These are phyloP conservation scores for Apoda limacodes DNA, from an alignment of 2,888 invertebrate species.

Conservation along the genomic window DNA sequence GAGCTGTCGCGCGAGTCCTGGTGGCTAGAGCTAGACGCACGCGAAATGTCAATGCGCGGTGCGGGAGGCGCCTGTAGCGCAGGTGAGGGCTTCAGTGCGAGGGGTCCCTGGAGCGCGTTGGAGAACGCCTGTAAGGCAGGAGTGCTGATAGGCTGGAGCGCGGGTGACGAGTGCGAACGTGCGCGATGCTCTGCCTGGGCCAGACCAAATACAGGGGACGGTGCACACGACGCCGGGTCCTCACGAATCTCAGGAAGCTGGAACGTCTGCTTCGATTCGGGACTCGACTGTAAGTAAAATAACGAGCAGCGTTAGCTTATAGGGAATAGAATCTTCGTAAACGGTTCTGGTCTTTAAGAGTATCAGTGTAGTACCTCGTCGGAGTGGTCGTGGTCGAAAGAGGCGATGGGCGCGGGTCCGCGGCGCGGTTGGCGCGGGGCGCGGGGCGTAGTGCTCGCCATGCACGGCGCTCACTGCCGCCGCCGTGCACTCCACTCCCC, in stretches of 20 bases:
- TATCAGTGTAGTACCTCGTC: conserved; percentile 83
- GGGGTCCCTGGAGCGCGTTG: conserved; percentile 12
- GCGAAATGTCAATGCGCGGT: conserved; percentile 89
- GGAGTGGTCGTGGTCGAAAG: conserved; percentile 88
- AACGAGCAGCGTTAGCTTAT: conserved; percentile 30
- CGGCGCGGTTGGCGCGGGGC: conserved; percentile 77
- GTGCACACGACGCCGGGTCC: conserved; percentile 33
- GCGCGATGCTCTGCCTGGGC: conserved; percentile 40
- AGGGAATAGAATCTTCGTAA: neutral
- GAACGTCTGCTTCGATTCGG: conserved; percentile 67
- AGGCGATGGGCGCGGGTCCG: conserved; percentile 94
- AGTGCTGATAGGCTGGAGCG: conserved; percentile 24
- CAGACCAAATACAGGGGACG: conserved; percentile 24
- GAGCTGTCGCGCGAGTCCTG: conserved; percentile 88
- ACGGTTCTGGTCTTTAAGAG: too few species aligned
- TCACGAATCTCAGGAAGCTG: conserved; percentile 69
- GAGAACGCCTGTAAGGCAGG: too few species aligned
- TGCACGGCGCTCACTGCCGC: conserved; percentile 24
- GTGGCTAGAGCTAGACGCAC: conserved; percentile 89
- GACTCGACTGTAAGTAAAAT: conserved; percentile 61
- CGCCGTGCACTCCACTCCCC: conserved; percentile 21
- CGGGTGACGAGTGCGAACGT: conserved; percentile 52
- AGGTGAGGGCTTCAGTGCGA: conserved; percentile 23
- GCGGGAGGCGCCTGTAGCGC: conserved; percentile 75
- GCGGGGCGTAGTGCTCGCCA: conserved; percentile 34